phyloP scores from a whole-genome alignment of 2,113 vertebrate genomes.

The Trematocara stigmaticum region DNA sequence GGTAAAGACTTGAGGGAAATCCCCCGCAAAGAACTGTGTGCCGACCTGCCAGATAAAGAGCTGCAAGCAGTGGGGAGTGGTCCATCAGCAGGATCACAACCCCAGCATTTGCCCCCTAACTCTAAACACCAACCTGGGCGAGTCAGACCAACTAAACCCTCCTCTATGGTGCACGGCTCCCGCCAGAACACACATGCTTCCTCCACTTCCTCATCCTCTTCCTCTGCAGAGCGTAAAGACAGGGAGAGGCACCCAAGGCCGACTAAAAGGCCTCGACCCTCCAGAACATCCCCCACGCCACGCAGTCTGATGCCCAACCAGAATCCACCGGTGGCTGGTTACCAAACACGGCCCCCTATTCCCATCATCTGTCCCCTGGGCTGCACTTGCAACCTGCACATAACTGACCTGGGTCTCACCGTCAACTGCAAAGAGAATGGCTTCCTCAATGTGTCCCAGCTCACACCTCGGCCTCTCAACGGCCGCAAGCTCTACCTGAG shows the following conservation, averaged over 20 bases:
- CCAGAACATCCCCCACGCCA: slow-evolving; percentile 84
- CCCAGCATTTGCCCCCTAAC: slow-evolving; percentile 50
- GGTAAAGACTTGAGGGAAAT: slow-evolving; percentile 96
- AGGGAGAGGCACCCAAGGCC: slow-evolving; percentile 84
- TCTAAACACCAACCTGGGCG: slow-evolving; percentile 78
- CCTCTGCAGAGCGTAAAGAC: slow-evolving; percentile 84
- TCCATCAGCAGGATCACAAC: slow-evolving; percentile 74
- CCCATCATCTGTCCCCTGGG: slow-evolving; percentile 93
- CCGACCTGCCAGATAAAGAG: slow-evolving; percentile 74
- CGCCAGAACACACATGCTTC: slow-evolving; percentile 86
- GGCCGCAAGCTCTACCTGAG: slow-evolving; percentile 95
- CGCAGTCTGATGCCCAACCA: slow-evolving; percentile 88
- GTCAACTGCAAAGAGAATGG: slow-evolving; percentile 94
- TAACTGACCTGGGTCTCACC: slow-evolving; percentile 91
- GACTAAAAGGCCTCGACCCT: slow-evolving; percentile 85
- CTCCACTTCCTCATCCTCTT: slow-evolving; percentile 63
- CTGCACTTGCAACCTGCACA: slow-evolving; percentile 95
- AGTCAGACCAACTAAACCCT: slow-evolving; percentile 88
- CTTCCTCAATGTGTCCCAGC: slow-evolving; percentile 92
- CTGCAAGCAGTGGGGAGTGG: slow-evolving; percentile 79
- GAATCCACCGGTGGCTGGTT: slow-evolving; percentile 87
- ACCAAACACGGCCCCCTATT: slow-evolving; percentile 94
- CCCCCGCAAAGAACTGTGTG: slow-evolving; percentile 88
- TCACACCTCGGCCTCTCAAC: slow-evolving; percentile 91
- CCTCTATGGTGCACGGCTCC: slow-evolving; percentile 89